Conservation (phyloP, 2,797 vertebrate genomes). For the Enteromius mattozi region DNA sequence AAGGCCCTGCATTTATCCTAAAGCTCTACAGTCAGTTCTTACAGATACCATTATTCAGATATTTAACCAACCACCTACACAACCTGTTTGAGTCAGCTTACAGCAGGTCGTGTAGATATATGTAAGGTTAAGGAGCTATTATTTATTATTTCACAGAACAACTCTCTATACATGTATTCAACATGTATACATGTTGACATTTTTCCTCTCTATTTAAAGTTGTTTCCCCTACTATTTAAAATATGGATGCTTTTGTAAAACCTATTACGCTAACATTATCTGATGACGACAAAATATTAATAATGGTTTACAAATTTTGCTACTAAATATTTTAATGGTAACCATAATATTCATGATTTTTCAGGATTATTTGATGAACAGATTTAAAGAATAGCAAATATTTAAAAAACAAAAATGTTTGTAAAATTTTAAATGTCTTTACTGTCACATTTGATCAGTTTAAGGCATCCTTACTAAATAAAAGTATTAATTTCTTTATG, state of each 20-base stretch:
- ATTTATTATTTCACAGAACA: not conserved
- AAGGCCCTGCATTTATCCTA: not conserved
- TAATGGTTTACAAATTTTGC: not conserved
- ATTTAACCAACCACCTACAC: not conserved
- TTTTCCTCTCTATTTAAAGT: not conserved
- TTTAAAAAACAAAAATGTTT: not conserved
- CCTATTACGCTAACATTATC: not conserved
- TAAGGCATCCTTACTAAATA: too few species aligned
- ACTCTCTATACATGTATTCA: too few species aligned
- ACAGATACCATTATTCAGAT: not conserved
- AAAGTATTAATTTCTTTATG: not conserved
- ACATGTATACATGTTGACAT: too few species aligned
- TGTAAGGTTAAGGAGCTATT: not conserved
- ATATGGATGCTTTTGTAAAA: not conserved
- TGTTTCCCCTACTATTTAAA: not conserved
- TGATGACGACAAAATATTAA: not conserved
- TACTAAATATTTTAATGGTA: not conserved
- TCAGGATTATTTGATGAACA: not conserved
- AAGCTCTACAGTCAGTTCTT: not conserved
- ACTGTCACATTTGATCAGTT: not conserved
- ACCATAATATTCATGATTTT: not conserved
- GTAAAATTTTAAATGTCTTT: too few species aligned
- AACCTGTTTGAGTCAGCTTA: not conserved
- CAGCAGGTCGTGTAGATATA: not conserved
- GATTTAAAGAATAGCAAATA: not conserved